Evolutionary conservation across 2,797 vertebrate species (phyloP).

Genomic region (Sandelia bainsii): DNA sequence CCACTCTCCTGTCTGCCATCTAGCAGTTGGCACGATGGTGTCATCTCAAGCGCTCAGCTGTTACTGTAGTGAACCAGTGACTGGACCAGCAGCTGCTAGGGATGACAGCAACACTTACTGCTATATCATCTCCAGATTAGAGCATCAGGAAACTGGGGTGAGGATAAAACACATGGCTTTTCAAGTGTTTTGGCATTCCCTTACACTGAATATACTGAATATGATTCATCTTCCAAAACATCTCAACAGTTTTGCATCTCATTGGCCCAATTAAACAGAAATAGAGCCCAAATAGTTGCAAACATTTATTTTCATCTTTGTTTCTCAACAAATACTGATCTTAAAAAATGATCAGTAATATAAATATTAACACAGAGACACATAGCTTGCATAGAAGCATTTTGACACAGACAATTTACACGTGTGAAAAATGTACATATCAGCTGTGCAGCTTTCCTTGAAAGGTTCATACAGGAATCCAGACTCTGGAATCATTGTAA

Average conservation of each 20-base stretch:
- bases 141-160: conserved; percentile 30
- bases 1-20: conserved; percentile 51
- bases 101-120: conserved; percentile 29
- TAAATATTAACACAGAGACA: conserved; percentile 12
- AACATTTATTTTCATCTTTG: conserved; percentile 6
- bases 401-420: conserved; percentile 4
- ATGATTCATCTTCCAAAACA: conserved; percentile 15
- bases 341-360: neutral
- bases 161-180: conserved; percentile 22
- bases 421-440: neutral
- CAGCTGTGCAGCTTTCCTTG: conserved; percentile 2
- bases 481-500: conserved; percentile 76
- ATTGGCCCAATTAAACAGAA: neutral
- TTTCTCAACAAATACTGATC: neutral
- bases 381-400: neutral
- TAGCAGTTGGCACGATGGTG: conserved; percentile 72
- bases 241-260: neutral
- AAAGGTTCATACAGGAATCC: conserved; percentile 75
- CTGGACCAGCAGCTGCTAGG: conserved; percentile 60
- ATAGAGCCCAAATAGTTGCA: conserved; percentile 6
- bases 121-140: conserved; percentile 36
- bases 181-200: conserved; percentile 7
- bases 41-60: conserved; percentile 72
- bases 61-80: conserved; percentile 45
- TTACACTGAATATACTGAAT: neutral